A percentile compares a stretch with the other conserved stretches of the same genome.
These are phyloP conservation scores for Takifugu flavidus DNA, from an alignment of 2,113 vertebrate species.

Conservation along the genomic window DNA sequence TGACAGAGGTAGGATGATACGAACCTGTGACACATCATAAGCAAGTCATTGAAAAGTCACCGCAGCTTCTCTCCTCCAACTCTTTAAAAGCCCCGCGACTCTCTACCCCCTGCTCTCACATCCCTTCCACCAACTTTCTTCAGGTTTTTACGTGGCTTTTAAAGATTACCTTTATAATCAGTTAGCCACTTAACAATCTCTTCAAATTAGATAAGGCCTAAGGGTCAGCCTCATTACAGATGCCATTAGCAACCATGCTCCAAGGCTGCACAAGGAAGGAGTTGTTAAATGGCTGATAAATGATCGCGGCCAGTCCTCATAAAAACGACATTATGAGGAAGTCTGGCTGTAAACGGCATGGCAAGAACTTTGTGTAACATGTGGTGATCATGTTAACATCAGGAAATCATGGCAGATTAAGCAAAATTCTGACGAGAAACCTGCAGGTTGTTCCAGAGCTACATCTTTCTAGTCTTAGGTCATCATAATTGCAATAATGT, in stretches of 20 bases:
- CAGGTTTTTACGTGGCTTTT: constrained; percentile 30
- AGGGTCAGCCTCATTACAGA: constrained; percentile 59
- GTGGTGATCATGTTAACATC: neutral
- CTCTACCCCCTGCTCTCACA: constrained; percentile 10
- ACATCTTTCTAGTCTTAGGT: no score
- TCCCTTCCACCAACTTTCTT: constrained; percentile 41
- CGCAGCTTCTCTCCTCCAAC: constrained; percentile 34
- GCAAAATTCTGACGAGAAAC: no score
- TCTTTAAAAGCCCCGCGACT: constrained; percentile 45
- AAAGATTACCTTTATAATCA: constrained; percentile 61
- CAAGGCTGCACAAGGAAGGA: constrained; percentile 33
- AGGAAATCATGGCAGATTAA: neutral
- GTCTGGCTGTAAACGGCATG: neutral
- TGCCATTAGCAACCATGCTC: constrained; percentile 50
- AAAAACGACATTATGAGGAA: constrained; percentile 21
- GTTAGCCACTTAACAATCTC: constrained; percentile 45
- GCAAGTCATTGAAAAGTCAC: constrained; percentile 50
- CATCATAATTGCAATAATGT: no score
- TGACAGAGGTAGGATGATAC: constrained; percentile 53
- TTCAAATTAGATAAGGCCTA: constrained; percentile 49
- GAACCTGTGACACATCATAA: constrained; percentile 52
- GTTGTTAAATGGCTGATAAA: constrained; percentile 53
- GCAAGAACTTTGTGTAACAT: constrained; percentile 6
- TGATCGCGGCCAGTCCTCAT: constrained; percentile 40
- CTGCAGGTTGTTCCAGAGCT: no score